Evolutionary conservation across 2,888 invertebrate species (phyloP), one percentile per base, ranked within the genome.

Genomic region (Zonitis immaculata): DNA sequence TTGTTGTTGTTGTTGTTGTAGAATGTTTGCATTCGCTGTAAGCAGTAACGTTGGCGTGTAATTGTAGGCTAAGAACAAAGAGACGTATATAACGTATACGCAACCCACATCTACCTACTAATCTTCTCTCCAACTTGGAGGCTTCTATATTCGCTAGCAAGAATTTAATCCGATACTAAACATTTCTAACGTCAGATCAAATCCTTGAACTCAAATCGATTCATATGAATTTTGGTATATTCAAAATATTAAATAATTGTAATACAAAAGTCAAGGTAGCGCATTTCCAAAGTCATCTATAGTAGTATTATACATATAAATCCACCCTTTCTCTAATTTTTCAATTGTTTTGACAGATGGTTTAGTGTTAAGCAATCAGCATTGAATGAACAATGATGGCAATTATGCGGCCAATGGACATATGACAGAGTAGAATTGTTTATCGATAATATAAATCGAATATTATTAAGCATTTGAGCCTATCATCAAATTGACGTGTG

Each of bases 401-500:
- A 48, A 48, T 48, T 48, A 48, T 48, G 42, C 48, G 42, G 42
- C 30, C 39, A 16, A 14, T 39, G 25, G 39, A 18, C 20, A 18
- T 26, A 26, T 16, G 48, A 48, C 46, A 52, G 44, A 30, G 45
- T 44, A 35, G 45, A 44, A 44, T 51, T 47, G 44, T 48, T 48
- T 20, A 39, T 39, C 39, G 39, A 39, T 39, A 49, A 39, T 55
- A 55, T 55, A 48, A 51, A 55, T 51, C 51, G 42, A 25, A 42
- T 8, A 43, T 27, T 47, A 47, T 47, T 48, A 42, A 44, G 11
- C 18, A 46, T 49, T 43, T 30, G 47, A 52, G 51, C 47, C 56
- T 52, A 56, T 56, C 56, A 49, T 56, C 56, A 52, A 56, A 49
- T 56, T 49, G 52, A 49, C 52, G 52, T 55, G 52, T 45, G 18